These are phyloP conservation scores for Artibeus jamaicensis DNA, from an alignment of 2,797 vertebrate species.

Conservation along the genomic window DNA sequence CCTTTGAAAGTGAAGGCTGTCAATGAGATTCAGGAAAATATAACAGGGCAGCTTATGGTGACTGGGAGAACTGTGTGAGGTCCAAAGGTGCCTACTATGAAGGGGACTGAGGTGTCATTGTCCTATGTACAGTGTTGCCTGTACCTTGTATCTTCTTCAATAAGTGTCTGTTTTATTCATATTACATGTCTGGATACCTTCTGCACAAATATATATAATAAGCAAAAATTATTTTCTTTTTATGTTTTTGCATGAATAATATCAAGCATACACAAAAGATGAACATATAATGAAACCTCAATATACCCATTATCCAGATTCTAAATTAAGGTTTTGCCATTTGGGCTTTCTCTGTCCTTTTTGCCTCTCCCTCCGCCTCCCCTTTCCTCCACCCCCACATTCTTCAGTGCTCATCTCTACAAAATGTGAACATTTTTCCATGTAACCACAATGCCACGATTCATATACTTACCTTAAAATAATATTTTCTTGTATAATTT, in stretches of 20 bases:
- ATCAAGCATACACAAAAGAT: neutral
- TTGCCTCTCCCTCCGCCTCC: neutral
- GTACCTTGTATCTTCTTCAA: too few relatives aligned
- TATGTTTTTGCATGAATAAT: neutral
- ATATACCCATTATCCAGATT: neutral
- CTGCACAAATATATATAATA: neutral
- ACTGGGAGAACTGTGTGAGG: too few relatives aligned
- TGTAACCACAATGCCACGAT: neutral
- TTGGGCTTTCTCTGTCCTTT: neutral
- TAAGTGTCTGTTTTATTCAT: neutral
- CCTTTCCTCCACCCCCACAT: neutral
- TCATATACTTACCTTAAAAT: neutral
- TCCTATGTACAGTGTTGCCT: too few relatives aligned
- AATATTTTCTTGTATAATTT: neutral
- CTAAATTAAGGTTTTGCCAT: neutral
- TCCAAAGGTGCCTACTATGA: too few relatives aligned
- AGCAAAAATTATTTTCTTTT: neutral
- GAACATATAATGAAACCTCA: neutral
- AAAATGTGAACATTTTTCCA: neutral
- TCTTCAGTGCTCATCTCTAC: neutral
- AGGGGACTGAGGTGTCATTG: too few relatives aligned
- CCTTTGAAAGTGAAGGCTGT: too few relatives aligned
- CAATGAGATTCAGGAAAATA: too few relatives aligned
- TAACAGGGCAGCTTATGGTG: too few relatives aligned
- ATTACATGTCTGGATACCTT: neutral